Percentiles rank a stretch among this genome's conserved stretches.
These are phyloP conservation scores for Brassicogethes aeneus DNA, from an alignment of 2,888 invertebrate species.

Conservation along the genomic window DNA sequence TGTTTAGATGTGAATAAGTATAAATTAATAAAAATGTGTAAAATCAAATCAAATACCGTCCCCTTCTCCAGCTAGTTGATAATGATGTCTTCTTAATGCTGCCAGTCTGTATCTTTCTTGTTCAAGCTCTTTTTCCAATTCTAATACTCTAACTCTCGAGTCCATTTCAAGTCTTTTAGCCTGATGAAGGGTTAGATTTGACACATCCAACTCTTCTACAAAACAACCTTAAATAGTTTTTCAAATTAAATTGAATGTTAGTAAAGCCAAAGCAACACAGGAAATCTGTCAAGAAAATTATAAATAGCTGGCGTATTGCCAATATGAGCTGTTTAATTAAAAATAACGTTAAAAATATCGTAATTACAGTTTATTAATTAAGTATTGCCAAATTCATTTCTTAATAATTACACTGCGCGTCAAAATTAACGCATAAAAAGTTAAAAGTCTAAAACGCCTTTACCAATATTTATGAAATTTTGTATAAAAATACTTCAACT, in stretches of 20 bases:
- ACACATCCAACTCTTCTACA: constrained; percentile 82
- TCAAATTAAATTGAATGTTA: neutral
- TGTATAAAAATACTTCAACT: too few relatives aligned
- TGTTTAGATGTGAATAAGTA: constrained; percentile 6
- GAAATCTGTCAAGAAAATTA: neutral
- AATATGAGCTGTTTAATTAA: too few relatives aligned
- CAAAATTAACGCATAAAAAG: too few relatives aligned
- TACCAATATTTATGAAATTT: too few relatives aligned
- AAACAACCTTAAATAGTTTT: constrained; percentile 13
- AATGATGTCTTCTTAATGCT: constrained; percentile 84
- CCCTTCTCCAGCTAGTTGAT: constrained; percentile 67
- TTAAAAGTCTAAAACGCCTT: too few relatives aligned
- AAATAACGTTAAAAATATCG: too few relatives aligned
- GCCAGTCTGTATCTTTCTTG: constrained; percentile 79
- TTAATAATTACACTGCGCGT: too few relatives aligned
- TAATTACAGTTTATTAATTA: too few relatives aligned
- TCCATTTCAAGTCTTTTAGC: constrained; percentile 97
- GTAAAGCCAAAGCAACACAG: neutral
- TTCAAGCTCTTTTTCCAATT: constrained; percentile 84
- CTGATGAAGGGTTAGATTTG: constrained; percentile 83
- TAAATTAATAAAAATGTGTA: constrained; percentile 5
- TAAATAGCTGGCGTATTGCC: too few relatives aligned
- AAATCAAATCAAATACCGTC: constrained; percentile 31
- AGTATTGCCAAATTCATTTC: too few relatives aligned
- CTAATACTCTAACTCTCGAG: constrained; percentile 87